These are phyloP conservation scores for Euwallacea similis DNA, from an alignment of 1,140 invertebrate genomes.

Conservation along the genomic window DNA sequence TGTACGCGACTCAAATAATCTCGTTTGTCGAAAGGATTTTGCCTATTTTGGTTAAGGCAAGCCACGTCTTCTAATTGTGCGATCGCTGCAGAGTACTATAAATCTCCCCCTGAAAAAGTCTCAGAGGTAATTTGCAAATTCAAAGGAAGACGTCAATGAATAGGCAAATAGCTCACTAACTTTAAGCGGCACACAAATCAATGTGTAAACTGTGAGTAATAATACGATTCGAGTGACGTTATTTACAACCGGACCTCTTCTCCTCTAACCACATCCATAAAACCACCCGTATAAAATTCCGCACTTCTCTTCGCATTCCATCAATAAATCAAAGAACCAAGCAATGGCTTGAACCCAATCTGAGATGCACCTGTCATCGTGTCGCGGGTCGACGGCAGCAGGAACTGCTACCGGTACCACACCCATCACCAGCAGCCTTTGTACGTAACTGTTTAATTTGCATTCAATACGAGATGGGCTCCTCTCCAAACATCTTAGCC, in stretches of 20 bases:
- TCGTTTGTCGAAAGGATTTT: too few species aligned
- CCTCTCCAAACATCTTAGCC: conserved; percentile 8
- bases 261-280: neutral
- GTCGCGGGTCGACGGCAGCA: conserved; percentile 12
- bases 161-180: too few species aligned
- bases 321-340: conserved; percentile 5
- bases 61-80: too few species aligned
- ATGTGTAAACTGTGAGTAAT: too few species aligned
- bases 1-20: too few species aligned
- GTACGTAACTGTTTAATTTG: conserved; percentile 24
- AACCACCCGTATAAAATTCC: neutral
- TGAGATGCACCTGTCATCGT: conserved; percentile 21
- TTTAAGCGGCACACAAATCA: too few species aligned
- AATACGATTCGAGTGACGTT: too few species aligned
- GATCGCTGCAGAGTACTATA: too few species aligned
- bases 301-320: neutral
- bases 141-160: too few species aligned
- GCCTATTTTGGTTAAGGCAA: too few species aligned
- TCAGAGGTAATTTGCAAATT: too few species aligned
- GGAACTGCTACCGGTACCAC: conserved; percentile 12
- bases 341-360: neutral
- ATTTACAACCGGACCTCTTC: neutral
- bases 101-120: too few species aligned
- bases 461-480: conserved; percentile 14
- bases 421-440: conserved; percentile 10